These are phyloP conservation scores for Oncopodura yosiiana DNA, from an alignment of 1,140 invertebrate species.

Conservation along the genomic window DNA sequence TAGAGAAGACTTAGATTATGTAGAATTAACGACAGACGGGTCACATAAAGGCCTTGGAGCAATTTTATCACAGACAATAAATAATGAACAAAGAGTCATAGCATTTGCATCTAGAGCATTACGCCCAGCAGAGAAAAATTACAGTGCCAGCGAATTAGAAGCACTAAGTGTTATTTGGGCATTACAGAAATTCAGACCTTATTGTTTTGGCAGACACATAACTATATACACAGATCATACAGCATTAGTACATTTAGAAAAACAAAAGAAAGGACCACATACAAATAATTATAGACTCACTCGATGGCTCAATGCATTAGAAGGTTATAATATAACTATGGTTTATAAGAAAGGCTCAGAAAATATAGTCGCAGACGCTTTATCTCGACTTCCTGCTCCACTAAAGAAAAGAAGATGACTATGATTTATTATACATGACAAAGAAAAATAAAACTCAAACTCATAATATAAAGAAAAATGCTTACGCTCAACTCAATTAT, in stretches of 20 bases:
- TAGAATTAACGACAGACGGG: slow-evolving; percentile 43
- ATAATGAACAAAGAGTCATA: slow-evolving; percentile 36
- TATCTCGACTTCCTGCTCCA: background rate
- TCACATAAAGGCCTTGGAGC: slow-evolving; percentile 43
- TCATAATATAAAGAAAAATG: no score
- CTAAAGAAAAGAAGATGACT: background rate
- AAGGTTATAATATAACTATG: slow-evolving; percentile 20
- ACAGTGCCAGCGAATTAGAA: slow-evolving; percentile 40
- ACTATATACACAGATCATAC: slow-evolving; percentile 45
- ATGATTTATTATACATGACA: background rate
- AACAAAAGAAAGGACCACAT: slow-evolving; percentile 7
- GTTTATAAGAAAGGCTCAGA: slow-evolving; percentile 28
- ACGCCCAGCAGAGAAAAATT: slow-evolving; percentile 38
- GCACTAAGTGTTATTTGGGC: slow-evolving; percentile 41
- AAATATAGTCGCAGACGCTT: background rate
- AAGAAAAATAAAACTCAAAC: no score
- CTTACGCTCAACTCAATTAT: background rate
- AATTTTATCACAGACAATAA: slow-evolving; percentile 42
- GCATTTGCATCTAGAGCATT: slow-evolving; percentile 42
- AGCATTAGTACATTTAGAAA: slow-evolving; percentile 41
- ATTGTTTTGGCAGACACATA: slow-evolving; percentile 38
- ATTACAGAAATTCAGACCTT: slow-evolving; percentile 39
- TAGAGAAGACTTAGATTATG: slow-evolving; percentile 28
- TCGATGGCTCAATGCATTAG: slow-evolving; percentile 28
- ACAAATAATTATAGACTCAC: no score